phyloP scores from a whole-genome alignment of 1,140 invertebrate species.

The Drosophila kepulauana region DNA sequence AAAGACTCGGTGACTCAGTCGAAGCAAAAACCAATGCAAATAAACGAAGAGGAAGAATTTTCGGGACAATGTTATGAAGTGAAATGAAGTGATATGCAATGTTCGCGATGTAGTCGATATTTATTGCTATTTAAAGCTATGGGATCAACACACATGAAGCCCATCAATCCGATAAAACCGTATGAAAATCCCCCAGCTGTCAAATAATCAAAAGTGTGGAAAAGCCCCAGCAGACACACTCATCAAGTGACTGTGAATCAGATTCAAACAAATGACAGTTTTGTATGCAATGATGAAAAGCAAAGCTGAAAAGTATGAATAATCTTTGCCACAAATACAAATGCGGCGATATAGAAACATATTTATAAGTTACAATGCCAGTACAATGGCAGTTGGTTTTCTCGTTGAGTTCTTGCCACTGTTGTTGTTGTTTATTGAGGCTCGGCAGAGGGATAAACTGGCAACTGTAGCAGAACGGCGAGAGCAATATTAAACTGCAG shows the following conservation, averaged over 20 bases:
- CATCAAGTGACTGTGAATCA: constrained; percentile 23
- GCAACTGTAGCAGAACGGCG: constrained; percentile 19
- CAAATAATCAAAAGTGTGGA: constrained; percentile 51
- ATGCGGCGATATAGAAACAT: constrained; percentile 45
- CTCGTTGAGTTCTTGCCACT: constrained; percentile 1
- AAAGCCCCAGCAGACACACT: constrained; percentile 28
- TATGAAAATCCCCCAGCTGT: constrained; percentile 46
- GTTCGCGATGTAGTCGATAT: constrained; percentile 5
- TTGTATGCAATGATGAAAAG: constrained; percentile 40
- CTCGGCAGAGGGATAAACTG: constrained; percentile 50
- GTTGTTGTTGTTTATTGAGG: constrained; percentile 40
- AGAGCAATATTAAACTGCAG: constrained; percentile 45
- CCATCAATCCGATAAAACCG: constrained; percentile 38
- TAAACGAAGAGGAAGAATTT: constrained; percentile 1
- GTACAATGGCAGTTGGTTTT: constrained; percentile 41
- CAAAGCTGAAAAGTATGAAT: constrained; percentile 49
- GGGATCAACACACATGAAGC: constrained; percentile 14
- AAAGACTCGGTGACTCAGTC: constrained; percentile 21
- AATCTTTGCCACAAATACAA: constrained; percentile 38
- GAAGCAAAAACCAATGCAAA: not conserved
- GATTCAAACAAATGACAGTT: constrained; percentile 53
- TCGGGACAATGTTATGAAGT: not conserved
- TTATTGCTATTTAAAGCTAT: constrained; percentile 34
- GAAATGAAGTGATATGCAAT: constrained; percentile 18
- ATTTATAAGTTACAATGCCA: constrained; percentile 48